phyloP scores from a whole-genome alignment of 2,797 vertebrate species.

The Serranus cabrilla region DNA sequence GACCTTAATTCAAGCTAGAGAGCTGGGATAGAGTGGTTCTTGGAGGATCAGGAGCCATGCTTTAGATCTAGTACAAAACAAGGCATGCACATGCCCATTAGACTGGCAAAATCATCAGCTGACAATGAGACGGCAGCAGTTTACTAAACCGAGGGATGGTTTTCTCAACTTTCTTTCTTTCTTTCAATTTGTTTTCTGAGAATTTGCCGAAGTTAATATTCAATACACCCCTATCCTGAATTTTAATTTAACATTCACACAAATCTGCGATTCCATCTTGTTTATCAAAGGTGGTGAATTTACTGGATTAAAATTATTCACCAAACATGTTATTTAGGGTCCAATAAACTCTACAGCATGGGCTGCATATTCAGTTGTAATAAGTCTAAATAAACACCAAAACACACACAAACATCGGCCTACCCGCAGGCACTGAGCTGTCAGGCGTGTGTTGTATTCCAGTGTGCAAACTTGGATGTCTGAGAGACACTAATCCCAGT shows the following conservation, averaged over 20 bases:
- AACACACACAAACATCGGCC: not conserved
- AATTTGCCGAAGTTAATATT: not conserved
- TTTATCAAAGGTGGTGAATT: not conserved
- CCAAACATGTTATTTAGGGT: not conserved
- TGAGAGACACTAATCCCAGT: constrained; percentile 5
- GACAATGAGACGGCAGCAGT: not conserved
- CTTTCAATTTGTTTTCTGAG: not conserved
- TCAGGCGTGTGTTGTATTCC: not conserved
- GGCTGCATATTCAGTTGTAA: not conserved
- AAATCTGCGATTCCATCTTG: not conserved
- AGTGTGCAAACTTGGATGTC: not conserved
- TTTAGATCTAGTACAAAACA: not conserved
- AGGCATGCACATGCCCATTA: not conserved
- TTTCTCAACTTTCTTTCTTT: not conserved
- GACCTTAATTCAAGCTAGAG: not conserved
- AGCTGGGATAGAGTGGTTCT: no score
- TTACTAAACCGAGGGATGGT: not conserved
- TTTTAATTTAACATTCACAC: not conserved
- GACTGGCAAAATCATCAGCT: not conserved
- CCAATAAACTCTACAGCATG: not conserved
- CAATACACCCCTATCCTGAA: no score
- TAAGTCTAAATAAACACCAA: not conserved
- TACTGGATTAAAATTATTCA: not conserved
- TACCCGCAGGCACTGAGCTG: not conserved
- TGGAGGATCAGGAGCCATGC: no score